Evolutionary conservation across 2,113 vertebrate genomes (phyloP).

Genomic region (Megaleporinus macrocephalus): DNA sequence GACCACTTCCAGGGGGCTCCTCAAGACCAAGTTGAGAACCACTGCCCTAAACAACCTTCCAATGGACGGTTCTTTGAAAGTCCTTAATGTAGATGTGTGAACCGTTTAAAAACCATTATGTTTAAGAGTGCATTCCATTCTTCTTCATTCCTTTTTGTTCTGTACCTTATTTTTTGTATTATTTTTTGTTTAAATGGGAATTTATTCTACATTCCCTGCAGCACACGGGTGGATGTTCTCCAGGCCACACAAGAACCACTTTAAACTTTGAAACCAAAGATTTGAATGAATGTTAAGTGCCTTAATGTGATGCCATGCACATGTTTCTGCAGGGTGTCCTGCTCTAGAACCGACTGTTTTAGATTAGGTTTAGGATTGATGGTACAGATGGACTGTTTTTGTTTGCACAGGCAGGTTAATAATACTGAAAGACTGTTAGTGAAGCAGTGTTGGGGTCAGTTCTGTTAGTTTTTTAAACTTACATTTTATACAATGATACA

Average conservation of each 20-base stretch:
- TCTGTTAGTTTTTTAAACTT: background rate
- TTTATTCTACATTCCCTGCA: background rate
- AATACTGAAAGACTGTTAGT: background rate
- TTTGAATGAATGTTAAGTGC: conserved; percentile 19
- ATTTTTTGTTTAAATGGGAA: background rate
- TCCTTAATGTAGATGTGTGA: background rate
- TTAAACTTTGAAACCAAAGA: conserved; percentile 26
- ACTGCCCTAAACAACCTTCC: too few species aligned
- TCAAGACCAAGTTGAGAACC: too few species aligned
- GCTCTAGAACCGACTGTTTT: background rate
- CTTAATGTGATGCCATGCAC: background rate
- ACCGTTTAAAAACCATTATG: background rate
- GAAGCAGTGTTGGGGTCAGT: background rate
- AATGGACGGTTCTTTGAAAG: too few species aligned
- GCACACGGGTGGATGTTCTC: background rate
- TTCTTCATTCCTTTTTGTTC: background rate
- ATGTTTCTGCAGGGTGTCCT: background rate
- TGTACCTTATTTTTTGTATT: background rate
- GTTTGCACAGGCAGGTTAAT: conserved; percentile 3
- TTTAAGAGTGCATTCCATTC: background rate
- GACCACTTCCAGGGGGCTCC: too few species aligned
- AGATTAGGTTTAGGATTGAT: background rate
- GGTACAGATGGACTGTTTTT: background rate
- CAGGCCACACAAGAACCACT: conserved; percentile 29
- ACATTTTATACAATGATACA: background rate